Conservation (phyloP, 1,140 invertebrate species). For the Hesperophylax magnus region DNA sequence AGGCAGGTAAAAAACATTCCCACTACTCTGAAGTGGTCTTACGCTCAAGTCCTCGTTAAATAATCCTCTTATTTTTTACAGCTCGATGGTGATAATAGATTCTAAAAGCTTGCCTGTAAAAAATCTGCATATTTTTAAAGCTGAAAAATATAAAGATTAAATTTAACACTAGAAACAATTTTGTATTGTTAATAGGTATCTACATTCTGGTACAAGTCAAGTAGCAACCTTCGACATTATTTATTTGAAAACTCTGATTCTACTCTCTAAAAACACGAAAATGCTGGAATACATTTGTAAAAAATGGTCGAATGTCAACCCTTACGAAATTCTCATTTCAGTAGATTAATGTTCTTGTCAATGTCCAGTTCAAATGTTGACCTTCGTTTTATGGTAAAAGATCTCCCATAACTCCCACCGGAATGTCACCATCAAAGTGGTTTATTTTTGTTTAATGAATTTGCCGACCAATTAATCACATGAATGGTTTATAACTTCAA, state of each 20-base stretch:
- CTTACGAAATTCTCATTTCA: constrained; percentile 2
- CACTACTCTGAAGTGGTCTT: too few species aligned
- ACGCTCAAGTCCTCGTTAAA: too few species aligned
- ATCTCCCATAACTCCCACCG: constrained; percentile 9
- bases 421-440: constrained; percentile 30
- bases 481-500: background rate
- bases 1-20: too few species aligned
- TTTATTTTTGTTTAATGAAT: constrained; percentile 12
- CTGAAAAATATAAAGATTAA: too few species aligned
- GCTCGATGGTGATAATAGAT: too few species aligned
- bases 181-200: too few species aligned
- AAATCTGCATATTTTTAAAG: too few species aligned
- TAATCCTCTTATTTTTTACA: too few species aligned
- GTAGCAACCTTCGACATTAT: too few species aligned
- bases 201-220: too few species aligned
- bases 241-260: background rate
- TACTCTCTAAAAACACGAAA: background rate
- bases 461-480: background rate
- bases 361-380: constrained; percentile 29
- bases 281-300: background rate
- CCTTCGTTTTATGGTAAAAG: constrained; percentile 3
- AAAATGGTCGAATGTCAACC: constrained; percentile 19
- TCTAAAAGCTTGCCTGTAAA: too few species aligned
- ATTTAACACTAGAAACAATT: too few species aligned
- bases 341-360: constrained; percentile 33